A percentile compares a stretch with the other conserved stretches of the same genome.
These are phyloP conservation scores for Zaprionus nigranus DNA, from an alignment of 1,140 invertebrate genomes.

Conservation along the genomic window DNA sequence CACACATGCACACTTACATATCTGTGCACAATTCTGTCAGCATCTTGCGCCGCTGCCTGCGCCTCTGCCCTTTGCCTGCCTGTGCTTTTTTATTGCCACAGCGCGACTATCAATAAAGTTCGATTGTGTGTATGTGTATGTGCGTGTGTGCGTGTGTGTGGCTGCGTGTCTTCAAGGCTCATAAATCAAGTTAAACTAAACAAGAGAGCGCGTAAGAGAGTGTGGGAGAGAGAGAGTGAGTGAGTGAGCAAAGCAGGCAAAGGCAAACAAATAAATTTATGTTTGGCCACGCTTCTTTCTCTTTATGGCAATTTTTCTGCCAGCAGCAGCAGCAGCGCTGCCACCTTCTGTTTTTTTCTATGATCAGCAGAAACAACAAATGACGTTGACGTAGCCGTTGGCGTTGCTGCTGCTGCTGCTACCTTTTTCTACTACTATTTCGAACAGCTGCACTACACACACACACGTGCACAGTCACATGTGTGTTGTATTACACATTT, in stretches of 20 bases:
- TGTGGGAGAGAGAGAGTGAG: not conserved
- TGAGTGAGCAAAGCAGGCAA: slow-evolving; percentile 26
- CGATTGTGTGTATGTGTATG: slow-evolving; percentile 47
- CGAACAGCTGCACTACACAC: slow-evolving; percentile 33
- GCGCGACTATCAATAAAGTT: slow-evolving; percentile 74
- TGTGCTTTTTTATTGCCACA: slow-evolving; percentile 68
- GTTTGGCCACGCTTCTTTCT: slow-evolving; percentile 60
- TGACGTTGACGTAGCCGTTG: slow-evolving; percentile 19
- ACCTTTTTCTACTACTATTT: slow-evolving; percentile 49
- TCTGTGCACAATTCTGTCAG: slow-evolving; percentile 45
- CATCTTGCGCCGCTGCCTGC: slow-evolving; percentile 44
- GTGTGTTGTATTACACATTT: slow-evolving; percentile 38
- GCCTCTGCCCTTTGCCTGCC: not conserved
- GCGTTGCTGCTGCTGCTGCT: slow-evolving; percentile 21
- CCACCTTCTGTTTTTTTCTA: slow-evolving; percentile 8
- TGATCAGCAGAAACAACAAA: slow-evolving; percentile 30
- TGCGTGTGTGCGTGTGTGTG: slow-evolving; percentile 32
- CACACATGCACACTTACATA: slow-evolving; percentile 6
- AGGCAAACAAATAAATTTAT: slow-evolving; percentile 71
- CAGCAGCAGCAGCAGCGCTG: slow-evolving; percentile 18
- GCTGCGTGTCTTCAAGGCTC: slow-evolving; percentile 46
- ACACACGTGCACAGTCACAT: slow-evolving; percentile 7
- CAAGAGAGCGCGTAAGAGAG: slow-evolving; percentile 42
- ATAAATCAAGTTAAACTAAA: slow-evolving; percentile 77
- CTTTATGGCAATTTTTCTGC: slow-evolving; percentile 60